Conservation (phyloP, 2,888 invertebrate species). For the Mylabris sibirica region DNA sequence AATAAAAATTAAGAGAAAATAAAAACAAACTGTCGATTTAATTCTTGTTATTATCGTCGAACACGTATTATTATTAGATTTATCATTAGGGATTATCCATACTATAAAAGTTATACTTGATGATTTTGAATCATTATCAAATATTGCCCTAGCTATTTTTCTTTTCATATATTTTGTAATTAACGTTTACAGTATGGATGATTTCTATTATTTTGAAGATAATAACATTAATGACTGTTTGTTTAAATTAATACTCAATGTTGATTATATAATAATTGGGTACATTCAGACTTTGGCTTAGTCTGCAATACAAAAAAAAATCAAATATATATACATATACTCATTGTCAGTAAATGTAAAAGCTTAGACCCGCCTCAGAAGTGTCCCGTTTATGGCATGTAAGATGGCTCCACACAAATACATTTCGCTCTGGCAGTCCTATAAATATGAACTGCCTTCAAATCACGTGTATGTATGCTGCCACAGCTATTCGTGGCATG, state of each 20-base stretch:
- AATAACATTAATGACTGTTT: constrained; percentile 31
- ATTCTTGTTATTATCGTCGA: not conserved
- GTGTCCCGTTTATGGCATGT: constrained; percentile 59
- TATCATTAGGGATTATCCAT: not conserved
- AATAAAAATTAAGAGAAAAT: not conserved
- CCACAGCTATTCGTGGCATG: constrained; percentile 57
- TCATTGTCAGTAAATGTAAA: constrained; percentile 54
- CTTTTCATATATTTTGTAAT: not conserved
- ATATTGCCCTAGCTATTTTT: not conserved
- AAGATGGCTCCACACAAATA: constrained; percentile 60
- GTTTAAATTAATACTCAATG: constrained; percentile 33
- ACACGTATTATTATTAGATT: not conserved
- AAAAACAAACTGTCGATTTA: constrained; percentile 4
- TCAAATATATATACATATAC: constrained; percentile 22
- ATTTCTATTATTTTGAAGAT: constrained; percentile 25
- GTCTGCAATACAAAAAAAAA: constrained; percentile 48
- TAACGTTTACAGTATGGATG: constrained; percentile 16
- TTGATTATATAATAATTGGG: constrained; percentile 43
- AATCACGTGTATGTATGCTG: constrained; percentile 58
- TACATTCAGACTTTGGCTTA: constrained; percentile 50
- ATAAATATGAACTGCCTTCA: constrained; percentile 54
- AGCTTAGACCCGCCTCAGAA: constrained; percentile 57
- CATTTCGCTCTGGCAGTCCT: constrained; percentile 59
- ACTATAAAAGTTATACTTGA: not conserved
- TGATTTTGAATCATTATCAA: too few relatives aligned